These are phyloP conservation scores for Leucozona laternaria DNA, from an alignment of 2,888 invertebrate species.

Conservation along the genomic window DNA sequence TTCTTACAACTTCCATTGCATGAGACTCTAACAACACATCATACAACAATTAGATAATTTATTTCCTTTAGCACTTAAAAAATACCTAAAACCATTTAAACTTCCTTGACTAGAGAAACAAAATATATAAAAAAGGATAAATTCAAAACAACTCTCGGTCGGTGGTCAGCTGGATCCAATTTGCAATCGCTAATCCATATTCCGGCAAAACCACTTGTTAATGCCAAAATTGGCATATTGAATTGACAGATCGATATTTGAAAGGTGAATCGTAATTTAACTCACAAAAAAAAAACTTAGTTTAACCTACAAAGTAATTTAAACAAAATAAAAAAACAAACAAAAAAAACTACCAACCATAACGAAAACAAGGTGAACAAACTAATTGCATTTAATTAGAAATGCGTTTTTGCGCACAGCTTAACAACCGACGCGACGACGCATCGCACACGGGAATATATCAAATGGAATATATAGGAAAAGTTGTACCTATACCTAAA, in stretches of 20 bases:
- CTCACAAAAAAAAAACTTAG: slow-evolving; percentile 22
- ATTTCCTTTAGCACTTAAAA: slow-evolving; percentile 6
- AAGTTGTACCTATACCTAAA: background rate
- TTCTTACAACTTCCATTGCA: background rate
- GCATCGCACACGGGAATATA: slow-evolving; percentile 28
- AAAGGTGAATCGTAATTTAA: slow-evolving; percentile 28
- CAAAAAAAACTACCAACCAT: slow-evolving; percentile 21
- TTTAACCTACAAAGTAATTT: slow-evolving; percentile 23
- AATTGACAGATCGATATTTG: slow-evolving; percentile 54
- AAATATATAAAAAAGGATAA: background rate
- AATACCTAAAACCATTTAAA: background rate
- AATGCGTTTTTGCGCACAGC: slow-evolving; percentile 9
- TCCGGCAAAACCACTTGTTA: slow-evolving; percentile 59
- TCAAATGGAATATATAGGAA: slow-evolving; percentile 10
- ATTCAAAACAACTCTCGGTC: slow-evolving; percentile 25
- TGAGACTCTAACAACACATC: background rate
- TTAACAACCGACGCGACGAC: too few relatives aligned
- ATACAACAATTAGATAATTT: background rate
- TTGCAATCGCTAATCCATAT: slow-evolving; percentile 35
- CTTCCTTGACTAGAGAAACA: slow-evolving; percentile 12
- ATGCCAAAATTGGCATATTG: slow-evolving; percentile 48
- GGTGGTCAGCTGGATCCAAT: slow-evolving; percentile 10
- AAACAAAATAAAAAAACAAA: slow-evolving; percentile 15
- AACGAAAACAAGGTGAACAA: slow-evolving; percentile 58
- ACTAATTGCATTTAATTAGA: slow-evolving; percentile 65